Percentiles rank a stretch among this genome's conserved stretches.
Conservation (phyloP, 2,888 invertebrate species). For the Neoscelio sp. region DNA sequence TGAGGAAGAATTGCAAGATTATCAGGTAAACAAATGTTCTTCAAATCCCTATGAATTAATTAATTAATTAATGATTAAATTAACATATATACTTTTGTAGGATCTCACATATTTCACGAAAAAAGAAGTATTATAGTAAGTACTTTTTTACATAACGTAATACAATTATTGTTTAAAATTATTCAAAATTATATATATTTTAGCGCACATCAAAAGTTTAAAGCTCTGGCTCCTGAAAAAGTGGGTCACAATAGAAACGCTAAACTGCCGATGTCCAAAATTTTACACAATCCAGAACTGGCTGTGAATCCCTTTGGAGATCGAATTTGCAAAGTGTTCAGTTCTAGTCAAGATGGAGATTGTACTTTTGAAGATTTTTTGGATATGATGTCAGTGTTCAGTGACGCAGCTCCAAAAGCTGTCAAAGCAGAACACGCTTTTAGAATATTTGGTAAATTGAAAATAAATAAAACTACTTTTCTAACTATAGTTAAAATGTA, state of each 20-base stretch:
- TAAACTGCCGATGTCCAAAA: constrained; percentile 92
- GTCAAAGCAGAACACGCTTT: constrained; percentile 98
- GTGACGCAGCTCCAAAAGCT: constrained; percentile 94
- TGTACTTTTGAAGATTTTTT: constrained; percentile 98
- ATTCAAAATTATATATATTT: constrained; percentile 71
- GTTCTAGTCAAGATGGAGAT: constrained; percentile 94
- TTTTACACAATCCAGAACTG: constrained; percentile 94
- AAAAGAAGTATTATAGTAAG: constrained; percentile 96
- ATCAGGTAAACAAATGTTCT: constrained; percentile 86
- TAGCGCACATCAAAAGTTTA: constrained; percentile 95
- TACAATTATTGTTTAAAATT: constrained; percentile 38
- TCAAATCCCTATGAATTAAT: neutral
- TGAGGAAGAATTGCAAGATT: constrained; percentile 95
- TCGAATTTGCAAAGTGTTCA: constrained; percentile 95
- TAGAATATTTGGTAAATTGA: constrained; percentile 92
- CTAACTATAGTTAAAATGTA: too few species aligned
- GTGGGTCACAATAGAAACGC: constrained; percentile 95
- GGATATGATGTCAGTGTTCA: constrained; percentile 98
- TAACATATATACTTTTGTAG: constrained; percentile 84
- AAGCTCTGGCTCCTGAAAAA: constrained; percentile 94
- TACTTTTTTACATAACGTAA: constrained; percentile 73
- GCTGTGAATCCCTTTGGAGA: constrained; percentile 96
- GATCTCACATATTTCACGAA: constrained; percentile 97
- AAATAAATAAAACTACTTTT: neutral
- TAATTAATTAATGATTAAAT: neutral